Conservation (phyloP, 2,797 vertebrate species). For the Pelochelys cantorii region DNA sequence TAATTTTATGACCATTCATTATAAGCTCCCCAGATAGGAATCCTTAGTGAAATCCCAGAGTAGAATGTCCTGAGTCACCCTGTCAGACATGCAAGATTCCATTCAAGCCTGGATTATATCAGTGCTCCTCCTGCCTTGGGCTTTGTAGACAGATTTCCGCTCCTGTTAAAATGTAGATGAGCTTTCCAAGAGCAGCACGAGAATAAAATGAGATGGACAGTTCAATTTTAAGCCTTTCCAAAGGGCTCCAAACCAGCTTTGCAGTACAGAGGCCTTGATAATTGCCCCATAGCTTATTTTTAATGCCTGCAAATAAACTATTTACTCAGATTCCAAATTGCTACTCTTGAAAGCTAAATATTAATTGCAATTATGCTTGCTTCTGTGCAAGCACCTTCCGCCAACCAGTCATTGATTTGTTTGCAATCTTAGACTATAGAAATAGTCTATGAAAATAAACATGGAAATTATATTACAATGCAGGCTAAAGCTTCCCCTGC, state of each 20-base stretch:
- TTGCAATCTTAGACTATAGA: conserved; percentile 56
- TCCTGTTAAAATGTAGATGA: conserved; percentile 23
- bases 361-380: conserved; percentile 52
- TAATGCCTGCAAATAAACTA: conserved; percentile 43
- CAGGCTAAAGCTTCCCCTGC: conserved; percentile 8
- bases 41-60: background rate
- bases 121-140: background rate
- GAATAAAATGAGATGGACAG: conserved; percentile 26
- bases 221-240: conserved; percentile 8
- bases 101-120: background rate
- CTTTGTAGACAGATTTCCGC: background rate
- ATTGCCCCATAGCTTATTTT: conserved; percentile 33
- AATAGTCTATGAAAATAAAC: conserved; percentile 60
- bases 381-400: conserved; percentile 35
- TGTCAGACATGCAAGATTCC: background rate
- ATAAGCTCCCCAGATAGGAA: background rate
- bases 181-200: background rate
- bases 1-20: background rate
- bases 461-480: background rate
- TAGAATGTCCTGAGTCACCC: accelerated
- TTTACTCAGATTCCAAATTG: conserved; percentile 34
- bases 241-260: conserved; percentile 31
- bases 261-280: conserved; percentile 46
- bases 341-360: conserved; percentile 37
- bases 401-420: conserved; percentile 57